Evolutionary conservation across 2,888 invertebrate genomes (phyloP), one percentile per base, ranked within the genome.

Genomic region (Eupelmus urozonus): DNA sequence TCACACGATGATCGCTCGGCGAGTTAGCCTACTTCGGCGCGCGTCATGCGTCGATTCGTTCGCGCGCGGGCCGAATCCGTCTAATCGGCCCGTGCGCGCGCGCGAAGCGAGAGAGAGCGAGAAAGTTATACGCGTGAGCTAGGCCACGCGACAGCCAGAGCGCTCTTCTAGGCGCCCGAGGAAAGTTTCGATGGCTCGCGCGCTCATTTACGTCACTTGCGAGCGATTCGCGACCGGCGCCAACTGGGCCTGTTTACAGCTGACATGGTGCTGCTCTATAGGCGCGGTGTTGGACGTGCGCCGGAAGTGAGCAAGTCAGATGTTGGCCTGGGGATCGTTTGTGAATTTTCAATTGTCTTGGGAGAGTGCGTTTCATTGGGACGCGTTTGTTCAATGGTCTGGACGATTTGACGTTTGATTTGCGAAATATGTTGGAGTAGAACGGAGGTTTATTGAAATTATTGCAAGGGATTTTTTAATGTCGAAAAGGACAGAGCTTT

Each of bases 151-250:
- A 3, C 42, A 11, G 57, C 42, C 5, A 23, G 20, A 13, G n/a
- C n/a, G n/a, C n/a, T n/a, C 7, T 13, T 7, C 51, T 25, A 13
- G n/a, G 16, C 11, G n/a, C n/a, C 16, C 27, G 23, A 57, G 42
- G 74, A 65, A 70, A 70, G 57, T 65, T n/a, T 59, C 62, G 51
- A 51, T 45, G 9, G n/a, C n/a, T n/a, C n/a, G 27, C 55, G 60
- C 25, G 55, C 25, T 65, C 60, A 69, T 75, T 75, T 67, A 59
- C 74, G 74, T 66, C 59, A 74, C 57, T 49, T 40, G 51, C n/a
- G 45, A 18, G 16, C 27, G 25, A 20, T 1, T 34, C n/a, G 11
- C 20, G 42, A 23, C 45, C 5, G 20, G 7, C 13, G 49, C 63
- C 23, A 49, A 49, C 45, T 65, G 63, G 25, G 27, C 49, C 20